Percentiles rank a stretch among this genome's conserved stretches.
These are phyloP conservation scores for Punctoribates punctum DNA, from an alignment of 2,888 invertebrate species.

Conservation along the genomic window DNA sequence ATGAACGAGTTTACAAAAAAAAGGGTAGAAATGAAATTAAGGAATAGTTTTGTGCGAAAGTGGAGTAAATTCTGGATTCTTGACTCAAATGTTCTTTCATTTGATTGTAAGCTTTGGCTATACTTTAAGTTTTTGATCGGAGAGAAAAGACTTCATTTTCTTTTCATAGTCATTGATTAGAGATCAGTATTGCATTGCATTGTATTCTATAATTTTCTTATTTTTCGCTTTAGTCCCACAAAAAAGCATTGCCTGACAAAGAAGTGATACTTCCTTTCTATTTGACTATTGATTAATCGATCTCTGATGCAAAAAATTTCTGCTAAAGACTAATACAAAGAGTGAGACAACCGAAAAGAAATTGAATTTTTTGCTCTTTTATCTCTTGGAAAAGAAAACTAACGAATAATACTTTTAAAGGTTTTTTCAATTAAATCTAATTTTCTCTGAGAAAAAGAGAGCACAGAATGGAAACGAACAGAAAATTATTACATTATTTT, in stretches of 20 bases:
- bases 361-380: neutral
- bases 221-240: slow-evolving; percentile 27
- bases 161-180: slow-evolving; percentile 31
- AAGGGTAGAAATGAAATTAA: neutral
- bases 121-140: neutral
- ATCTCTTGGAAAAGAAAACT: neutral
- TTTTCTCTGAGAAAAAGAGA: neutral
- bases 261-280: slow-evolving; percentile 24
- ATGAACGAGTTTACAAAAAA: no score
- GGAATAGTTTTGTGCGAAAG: neutral
- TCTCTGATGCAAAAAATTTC: slow-evolving; percentile 24
- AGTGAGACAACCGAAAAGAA: neutral
- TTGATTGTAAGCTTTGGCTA: neutral
- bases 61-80: neutral
- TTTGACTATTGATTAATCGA: slow-evolving; percentile 19
- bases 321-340: neutral
- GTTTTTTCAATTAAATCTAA: slow-evolving; percentile 20
- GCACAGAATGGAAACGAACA: neutral
- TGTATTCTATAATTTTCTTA: slow-evolving; percentile 31
- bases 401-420: neutral
- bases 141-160: slow-evolving; percentile 31
- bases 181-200: slow-evolving; percentile 21
- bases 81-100: slow-evolving; percentile 10
- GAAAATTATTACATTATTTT: slow-evolving; percentile 7
- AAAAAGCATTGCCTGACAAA: slow-evolving; percentile 29